phyloP scores from a whole-genome alignment of 2,888 invertebrate genomes.

The Strigamia crassipes region DNA sequence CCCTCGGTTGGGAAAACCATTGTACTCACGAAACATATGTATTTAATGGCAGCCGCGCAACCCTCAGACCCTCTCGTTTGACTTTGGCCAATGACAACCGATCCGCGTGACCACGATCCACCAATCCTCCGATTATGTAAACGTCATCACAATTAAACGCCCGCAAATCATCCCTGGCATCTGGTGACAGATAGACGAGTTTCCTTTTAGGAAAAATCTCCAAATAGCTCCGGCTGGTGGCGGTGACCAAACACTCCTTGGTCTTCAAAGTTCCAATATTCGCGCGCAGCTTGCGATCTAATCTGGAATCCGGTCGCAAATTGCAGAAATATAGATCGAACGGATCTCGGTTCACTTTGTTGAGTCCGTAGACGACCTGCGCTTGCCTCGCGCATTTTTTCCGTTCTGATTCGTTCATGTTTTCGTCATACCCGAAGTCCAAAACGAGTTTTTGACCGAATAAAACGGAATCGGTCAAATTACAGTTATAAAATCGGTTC shows the following conservation, averaged over 20 bases:
- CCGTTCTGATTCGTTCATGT: conserved; percentile 76
- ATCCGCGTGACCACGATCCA: background rate
- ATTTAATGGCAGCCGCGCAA: background rate
- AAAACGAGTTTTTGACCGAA: conserved; percentile 77
- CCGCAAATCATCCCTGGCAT: conserved; percentile 70
- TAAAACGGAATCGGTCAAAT: conserved; percentile 62
- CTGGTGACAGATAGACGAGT: conserved; percentile 85
- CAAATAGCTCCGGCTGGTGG: conserved; percentile 73
- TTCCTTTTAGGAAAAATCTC: conserved; percentile 80
- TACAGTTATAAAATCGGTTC: conserved; percentile 67
- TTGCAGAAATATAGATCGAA: conserved; percentile 82
- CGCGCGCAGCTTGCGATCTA: conserved; percentile 67
- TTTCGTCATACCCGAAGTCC: conserved; percentile 78
- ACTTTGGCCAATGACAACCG: background rate
- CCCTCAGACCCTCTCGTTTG: background rate
- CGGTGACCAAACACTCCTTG: conserved; percentile 72
- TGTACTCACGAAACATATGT: background rate
- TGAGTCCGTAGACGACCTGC: conserved; percentile 71
- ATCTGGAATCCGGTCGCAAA: conserved; percentile 62
- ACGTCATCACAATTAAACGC: conserved; percentile 74
- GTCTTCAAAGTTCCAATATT: conserved; percentile 71
- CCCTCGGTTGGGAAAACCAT: too few species aligned
- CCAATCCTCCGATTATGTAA: conserved; percentile 62
- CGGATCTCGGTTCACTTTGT: conserved; percentile 73
- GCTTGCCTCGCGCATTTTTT: conserved; percentile 79